Conservation (phyloP, 2,888 invertebrate species). For the Monopis laevigella region DNA sequence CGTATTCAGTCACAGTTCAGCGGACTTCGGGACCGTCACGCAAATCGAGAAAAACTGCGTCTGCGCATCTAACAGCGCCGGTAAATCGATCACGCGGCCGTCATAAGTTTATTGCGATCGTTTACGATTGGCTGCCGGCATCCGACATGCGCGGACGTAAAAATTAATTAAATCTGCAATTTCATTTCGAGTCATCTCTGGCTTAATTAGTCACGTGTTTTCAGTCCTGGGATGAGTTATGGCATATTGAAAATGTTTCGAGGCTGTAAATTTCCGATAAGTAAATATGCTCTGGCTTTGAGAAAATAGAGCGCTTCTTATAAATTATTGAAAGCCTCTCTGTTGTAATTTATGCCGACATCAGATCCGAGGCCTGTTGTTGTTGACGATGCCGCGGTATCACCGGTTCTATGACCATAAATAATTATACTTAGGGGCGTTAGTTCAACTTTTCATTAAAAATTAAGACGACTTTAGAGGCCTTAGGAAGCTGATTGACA, state of each 20-base stretch:
- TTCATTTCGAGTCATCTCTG: conserved; percentile 32
- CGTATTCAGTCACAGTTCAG: no score
- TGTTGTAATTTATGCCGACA: conserved; percentile 11
- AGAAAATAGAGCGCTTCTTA: conserved; percentile 12
- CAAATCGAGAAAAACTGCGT: no score
- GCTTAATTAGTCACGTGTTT: conserved; percentile 44
- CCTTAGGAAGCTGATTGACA: no score
- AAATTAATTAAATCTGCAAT: conserved; percentile 40
- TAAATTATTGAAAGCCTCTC: conserved; percentile 11
- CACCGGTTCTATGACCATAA: no score
- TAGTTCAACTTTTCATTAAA: no score
- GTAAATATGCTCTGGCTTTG: conserved; percentile 14
- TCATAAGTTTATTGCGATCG: conserved; percentile 25
- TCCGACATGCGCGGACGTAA: conserved; percentile 19
- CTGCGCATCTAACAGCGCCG: no score
- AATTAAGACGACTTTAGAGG: no score
- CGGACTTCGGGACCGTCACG: no score
- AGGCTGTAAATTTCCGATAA: conserved; percentile 20
- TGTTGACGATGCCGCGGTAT: no score
- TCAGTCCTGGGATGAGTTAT: conserved; percentile 41
- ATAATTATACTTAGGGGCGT: no score
- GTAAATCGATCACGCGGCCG: conserved; percentile 27
- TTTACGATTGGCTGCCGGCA: conserved; percentile 30
- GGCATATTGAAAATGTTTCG: conserved; percentile 31
- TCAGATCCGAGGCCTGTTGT: no score